Percentiles rank a stretch among this genome's conserved stretches.
Conservation (phyloP, 2,888 invertebrate genomes). For the Caenorhabditis wallacei region DNA sequence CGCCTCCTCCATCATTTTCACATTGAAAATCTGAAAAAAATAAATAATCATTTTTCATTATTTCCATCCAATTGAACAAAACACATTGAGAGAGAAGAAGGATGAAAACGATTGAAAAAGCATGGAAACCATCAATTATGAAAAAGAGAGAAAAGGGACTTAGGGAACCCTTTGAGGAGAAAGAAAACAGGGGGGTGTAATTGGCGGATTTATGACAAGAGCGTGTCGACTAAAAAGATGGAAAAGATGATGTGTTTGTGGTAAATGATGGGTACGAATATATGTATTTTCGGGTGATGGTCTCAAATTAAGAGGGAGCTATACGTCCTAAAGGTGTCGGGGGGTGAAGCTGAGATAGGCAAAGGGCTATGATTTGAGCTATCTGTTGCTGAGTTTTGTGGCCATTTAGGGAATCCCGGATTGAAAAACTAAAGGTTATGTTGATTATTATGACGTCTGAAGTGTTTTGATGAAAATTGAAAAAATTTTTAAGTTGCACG, state of each 20-base stretch:
- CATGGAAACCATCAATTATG: constrained; percentile 29
- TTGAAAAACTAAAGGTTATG: no score
- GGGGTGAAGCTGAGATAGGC: no score
- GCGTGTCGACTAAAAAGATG: constrained; percentile 1
- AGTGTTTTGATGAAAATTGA: no score
- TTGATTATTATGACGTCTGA: no score
- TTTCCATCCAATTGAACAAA: constrained; percentile 40
- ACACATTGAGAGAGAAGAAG: neutral
- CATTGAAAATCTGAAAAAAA: constrained; percentile 36
- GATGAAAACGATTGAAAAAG: neutral
- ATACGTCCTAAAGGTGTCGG: no score
- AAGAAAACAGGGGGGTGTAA: constrained; percentile 26
- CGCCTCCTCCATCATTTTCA: neutral
- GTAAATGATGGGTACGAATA: no score
- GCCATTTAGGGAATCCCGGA: no score
- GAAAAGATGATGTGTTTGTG: neutral
- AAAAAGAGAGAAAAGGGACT: neutral
- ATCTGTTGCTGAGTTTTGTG: no score
- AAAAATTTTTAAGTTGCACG: no score
- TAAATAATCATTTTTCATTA: neutral
- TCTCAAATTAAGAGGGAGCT: no score
- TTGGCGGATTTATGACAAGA: constrained; percentile 55
- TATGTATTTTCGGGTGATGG: no score
- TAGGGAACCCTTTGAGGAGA: neutral
- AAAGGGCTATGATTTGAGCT: no score